phyloP scores from a whole-genome alignment of 2,113 vertebrate species.

The Marcusenius ussheri region DNA sequence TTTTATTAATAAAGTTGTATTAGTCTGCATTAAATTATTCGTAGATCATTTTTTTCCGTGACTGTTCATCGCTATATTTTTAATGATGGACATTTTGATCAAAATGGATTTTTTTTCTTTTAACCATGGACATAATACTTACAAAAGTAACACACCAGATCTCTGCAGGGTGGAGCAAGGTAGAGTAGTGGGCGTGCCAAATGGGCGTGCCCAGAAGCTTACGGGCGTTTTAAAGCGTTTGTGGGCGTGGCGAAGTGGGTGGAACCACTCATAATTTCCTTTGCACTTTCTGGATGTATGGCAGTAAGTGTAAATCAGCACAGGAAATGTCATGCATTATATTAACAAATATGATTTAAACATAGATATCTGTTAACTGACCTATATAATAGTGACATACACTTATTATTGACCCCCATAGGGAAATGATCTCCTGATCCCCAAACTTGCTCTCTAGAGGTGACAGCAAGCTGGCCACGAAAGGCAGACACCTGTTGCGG shows the following conservation, averaged over 20 bases:
- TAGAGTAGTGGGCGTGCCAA: not conserved
- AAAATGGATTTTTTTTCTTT: not conserved
- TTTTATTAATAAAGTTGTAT: not conserved
- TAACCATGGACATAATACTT: not conserved
- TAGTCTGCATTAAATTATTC: not conserved
- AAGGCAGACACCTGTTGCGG: too few relatives aligned
- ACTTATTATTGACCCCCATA: too few relatives aligned
- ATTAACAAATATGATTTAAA: not conserved
- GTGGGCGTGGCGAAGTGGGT: not conserved
- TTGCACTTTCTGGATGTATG: not conserved
- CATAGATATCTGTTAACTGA: not conserved
- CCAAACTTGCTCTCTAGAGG: too few relatives aligned
- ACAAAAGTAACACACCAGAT: not conserved
- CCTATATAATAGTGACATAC: not conserved
- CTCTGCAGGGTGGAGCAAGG: not conserved
- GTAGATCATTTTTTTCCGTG: not conserved
- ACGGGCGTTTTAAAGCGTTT: not conserved
- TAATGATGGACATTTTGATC: not conserved
- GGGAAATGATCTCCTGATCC: too few relatives aligned
- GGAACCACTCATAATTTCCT: not conserved
- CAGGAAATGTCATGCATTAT: not conserved
- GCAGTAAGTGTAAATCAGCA: not conserved
- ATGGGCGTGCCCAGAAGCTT: not conserved
- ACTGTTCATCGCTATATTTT: not conserved
- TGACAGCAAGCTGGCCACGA: too few relatives aligned